A percentile compares a stretch with the other conserved stretches of the same genome.
Conservation (phyloP, 2,113 vertebrate species). For the Hemiprocne comata region DNA sequence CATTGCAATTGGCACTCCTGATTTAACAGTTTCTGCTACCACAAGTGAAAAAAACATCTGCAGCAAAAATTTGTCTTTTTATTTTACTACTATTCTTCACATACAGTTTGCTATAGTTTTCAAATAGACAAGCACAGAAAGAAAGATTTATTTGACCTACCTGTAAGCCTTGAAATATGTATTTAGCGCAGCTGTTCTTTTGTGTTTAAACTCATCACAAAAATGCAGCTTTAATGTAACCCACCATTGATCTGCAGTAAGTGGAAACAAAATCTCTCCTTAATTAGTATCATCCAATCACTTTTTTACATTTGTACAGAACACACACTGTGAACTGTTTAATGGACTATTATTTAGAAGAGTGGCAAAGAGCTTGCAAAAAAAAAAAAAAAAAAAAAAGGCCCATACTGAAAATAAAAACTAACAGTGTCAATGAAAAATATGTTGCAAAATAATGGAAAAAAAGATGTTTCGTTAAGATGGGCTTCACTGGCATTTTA, state of each 20-base stretch:
- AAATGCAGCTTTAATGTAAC: constrained; percentile 79
- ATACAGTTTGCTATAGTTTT: constrained; percentile 57
- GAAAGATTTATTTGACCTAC: constrained; percentile 76
- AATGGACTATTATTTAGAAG: constrained; percentile 85
- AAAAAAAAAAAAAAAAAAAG: constrained; percentile 39
- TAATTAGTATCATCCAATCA: constrained; percentile 87
- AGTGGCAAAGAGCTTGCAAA: constrained; percentile 70
- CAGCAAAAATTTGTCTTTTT: constrained; percentile 63
- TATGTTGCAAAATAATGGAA: constrained; percentile 81
- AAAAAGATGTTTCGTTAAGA: constrained; percentile 83
- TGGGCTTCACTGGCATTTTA: constrained; percentile 79
- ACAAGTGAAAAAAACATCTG: constrained; percentile 28
- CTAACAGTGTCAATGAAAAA: constrained; percentile 82
- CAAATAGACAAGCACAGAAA: constrained; percentile 46
- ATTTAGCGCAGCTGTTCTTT: constrained; percentile 82
- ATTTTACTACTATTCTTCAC: constrained; percentile 45
- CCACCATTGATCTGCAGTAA: constrained; percentile 83
- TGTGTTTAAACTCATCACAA: constrained; percentile 79
- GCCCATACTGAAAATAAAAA: constrained; percentile 73
- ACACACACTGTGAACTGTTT: constrained; percentile 83
- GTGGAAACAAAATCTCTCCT: constrained; percentile 84
- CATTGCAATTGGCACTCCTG: constrained; percentile 6
- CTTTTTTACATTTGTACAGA: constrained; percentile 82
- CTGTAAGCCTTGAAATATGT: constrained; percentile 81
- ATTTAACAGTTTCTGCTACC: constrained; percentile 29